Base-by-base conservation (phyloP, 2,888 invertebrate genomes). In the Boloria euphrosyne region DNA sequence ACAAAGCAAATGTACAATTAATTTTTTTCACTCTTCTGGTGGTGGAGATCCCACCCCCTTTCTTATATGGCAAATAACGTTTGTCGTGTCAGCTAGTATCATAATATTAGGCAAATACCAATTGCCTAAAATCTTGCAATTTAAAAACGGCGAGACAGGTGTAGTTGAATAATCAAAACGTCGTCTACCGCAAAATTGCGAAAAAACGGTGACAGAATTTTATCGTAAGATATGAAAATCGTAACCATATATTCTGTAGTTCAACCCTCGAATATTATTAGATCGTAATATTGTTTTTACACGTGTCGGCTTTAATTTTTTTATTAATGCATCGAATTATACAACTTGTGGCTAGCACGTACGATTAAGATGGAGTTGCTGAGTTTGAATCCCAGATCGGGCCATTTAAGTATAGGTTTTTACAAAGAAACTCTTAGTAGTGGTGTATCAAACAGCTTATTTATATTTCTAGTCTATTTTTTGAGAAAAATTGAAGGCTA, bases 171-270 rank as follows among this genome's bases (percentile, higher is more conserved):
- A 62, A 71, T 71, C 66, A 65, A 67, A 68, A 71, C 62, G 64
- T 69, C 69, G 66, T 67, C 66, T 67, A 51, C 64, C 62, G 62
- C 64, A 59, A 71, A 71, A 71, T 71, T 71, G 70, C 66, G 53
- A 65, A 51, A 69, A 71, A 71, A 71, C 66, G 66, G 66, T 65
- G 69, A 66, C 63, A 65, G 67, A 71, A 71, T 71, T 61, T 69
- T 66, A 52, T 54, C 65, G 67, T 61, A 62, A 68, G 69, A 72
- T 80, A 80, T 80, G 76, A 75, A 76, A 75, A 78, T 77, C 74
- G 71, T 72, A 74, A 68, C 71, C 74, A 71, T 74, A 74, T 74
- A 71, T 70, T 66, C 73, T 71, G 73, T 69, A 72, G 74, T 76
- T 73, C 38, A 38, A 55, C 62, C 55, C 62, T 69, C 55, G 43